Evolutionary conservation across 64 coral and sea anemone genomes (phyloP).

Genomic region (Cladopsammia gracilis): DNA sequence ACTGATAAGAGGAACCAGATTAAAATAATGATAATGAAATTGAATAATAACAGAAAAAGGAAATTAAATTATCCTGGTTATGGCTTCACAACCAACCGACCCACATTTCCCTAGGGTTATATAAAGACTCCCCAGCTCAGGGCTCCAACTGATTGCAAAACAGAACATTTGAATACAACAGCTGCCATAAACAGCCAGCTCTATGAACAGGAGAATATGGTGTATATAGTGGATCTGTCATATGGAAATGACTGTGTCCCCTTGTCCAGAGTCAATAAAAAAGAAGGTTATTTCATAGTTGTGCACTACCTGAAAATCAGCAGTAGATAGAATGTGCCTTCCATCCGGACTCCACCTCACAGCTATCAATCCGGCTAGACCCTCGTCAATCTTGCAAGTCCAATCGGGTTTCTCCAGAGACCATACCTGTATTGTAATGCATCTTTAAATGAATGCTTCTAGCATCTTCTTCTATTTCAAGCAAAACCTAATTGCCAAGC

Average conservation of each 20-base stretch:
- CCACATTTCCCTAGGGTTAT: neutral
- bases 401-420: constrained; percentile 97
- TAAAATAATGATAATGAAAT: neutral
- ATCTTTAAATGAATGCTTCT: neutral
- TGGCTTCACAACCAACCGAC: neutral
- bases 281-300: no score
- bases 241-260: no score
- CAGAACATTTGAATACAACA: no score
- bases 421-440: constrained; percentile 77
- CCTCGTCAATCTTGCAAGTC: constrained; percentile 99
- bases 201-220: no score
- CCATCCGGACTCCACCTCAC: constrained; percentile 99
- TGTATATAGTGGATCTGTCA: no score
- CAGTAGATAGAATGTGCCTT: constrained; percentile 91
- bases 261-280: no score
- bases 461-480: no score
- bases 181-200: no score
- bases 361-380: constrained; percentile 81
- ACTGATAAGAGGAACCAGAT: constrained; percentile 35
- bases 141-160: no score
- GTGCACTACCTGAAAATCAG: constrained; percentile 88
- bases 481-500: no score
- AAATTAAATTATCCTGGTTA: no score
- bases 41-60: no score
- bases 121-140: neutral